Base-by-base conservation (phyloP, 2,888 invertebrate species). In the Chrysotoxum bicinctum region DNA sequence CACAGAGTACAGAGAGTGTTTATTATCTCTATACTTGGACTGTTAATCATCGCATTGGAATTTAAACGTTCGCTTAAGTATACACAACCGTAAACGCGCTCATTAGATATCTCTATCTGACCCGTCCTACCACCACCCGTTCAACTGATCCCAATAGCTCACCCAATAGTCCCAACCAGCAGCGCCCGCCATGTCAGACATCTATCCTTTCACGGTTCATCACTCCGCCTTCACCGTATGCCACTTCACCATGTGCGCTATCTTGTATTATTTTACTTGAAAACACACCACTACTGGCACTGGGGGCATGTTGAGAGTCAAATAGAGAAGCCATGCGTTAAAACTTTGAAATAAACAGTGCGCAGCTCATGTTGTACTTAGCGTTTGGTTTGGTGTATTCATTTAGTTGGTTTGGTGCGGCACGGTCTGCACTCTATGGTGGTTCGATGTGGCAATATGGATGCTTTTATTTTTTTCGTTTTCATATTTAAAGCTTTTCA, bases 31-130 rank as follows among this genome's bases (percentile, higher is more conserved):
- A 91, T 91, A 91, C 91, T 91, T 90, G 91, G 90, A 91, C 89
- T 90, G 90, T 91, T 91, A 91, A 91, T 91, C 91, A 91, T 91
- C 91, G 88, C 89, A 89, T 89, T 89, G 90, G 90, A 90, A 90
- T 90, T 91, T 90, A 85, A 85, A 81, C 81, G 77, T 90, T 86
- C 89, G 88, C 90, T 90, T 88, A 89, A 88, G 88, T 88, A 85
- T 85, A 85, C 76, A 85, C 81, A 81, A 81, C 85, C 76, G 81
- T 85, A 81, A 85, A 85, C 73, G 85, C 85, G 81, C 85, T 85
- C 76, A 85, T 85, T 85, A 85, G 85, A 85, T 85, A 85, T 85
- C 81, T 85, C 85, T 81, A 85, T 85, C 84, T 70, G 60, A 37
- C 72, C 78, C 66, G 50, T 62, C 64, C 52, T 10, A 21, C 52